Evolutionary conservation across 2,797 vertebrate species (phyloP).

Genomic region (Lophius americanus): DNA sequence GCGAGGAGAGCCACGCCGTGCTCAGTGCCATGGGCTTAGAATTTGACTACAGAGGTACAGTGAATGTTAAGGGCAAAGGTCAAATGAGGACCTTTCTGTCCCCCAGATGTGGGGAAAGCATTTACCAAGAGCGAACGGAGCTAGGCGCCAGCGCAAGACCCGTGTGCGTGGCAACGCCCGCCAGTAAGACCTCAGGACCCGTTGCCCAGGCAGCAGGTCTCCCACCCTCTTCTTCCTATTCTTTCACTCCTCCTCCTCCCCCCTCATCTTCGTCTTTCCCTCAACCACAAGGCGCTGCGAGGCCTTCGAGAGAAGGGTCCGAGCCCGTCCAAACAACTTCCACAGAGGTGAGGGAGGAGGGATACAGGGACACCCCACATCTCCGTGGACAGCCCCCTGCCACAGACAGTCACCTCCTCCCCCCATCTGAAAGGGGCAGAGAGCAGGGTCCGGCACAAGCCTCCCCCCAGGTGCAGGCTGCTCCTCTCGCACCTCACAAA

Average conservation of each 20-base stretch:
- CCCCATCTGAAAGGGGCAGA: constrained; percentile 41
- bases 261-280: constrained; percentile 35
- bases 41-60: constrained; percentile 97
- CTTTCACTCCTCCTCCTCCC: constrained; percentile 19
- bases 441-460: constrained; percentile 36
- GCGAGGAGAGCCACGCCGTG: constrained; percentile 93
- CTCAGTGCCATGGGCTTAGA: constrained; percentile 93
- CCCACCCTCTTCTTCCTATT: constrained; percentile 35
- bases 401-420: constrained; percentile 42
- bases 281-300: constrained; percentile 44
- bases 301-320: constrained; percentile 37
- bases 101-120: constrained; percentile 88
- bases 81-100: constrained; percentile 99
- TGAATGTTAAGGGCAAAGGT: constrained; percentile 98
- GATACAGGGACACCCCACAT: constrained; percentile 72
- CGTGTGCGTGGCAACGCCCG: constrained; percentile 69
- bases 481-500: constrained; percentile 67
- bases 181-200: constrained; percentile 49
- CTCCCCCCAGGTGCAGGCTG: constrained; percentile 51
- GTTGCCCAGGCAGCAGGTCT: constrained; percentile 35
- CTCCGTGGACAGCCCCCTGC: constrained; percentile 26
- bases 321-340: constrained; percentile 38
- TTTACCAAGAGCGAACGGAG: constrained; percentile 77
- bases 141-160: constrained; percentile 78
- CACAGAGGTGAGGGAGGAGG: constrained; percentile 65